Evolutionary conservation across 2,113 vertebrate genomes (phyloP).

Genomic region (Plestiodon gilberti): DNA sequence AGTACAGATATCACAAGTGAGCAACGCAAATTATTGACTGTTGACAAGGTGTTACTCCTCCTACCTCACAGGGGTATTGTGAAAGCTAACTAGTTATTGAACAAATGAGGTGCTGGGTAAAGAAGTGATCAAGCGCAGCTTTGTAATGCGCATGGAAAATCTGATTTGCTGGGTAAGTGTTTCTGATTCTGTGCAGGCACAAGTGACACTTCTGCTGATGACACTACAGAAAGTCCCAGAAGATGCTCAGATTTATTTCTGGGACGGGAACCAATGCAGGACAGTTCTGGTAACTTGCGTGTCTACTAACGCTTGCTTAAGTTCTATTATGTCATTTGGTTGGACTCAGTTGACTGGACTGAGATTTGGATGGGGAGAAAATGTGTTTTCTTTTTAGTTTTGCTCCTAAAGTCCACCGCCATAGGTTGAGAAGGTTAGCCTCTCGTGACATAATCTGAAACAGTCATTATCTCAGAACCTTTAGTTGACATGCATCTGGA

Average conservation of each 20-base stretch:
- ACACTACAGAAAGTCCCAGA: background rate
- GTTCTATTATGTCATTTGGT: slow-evolving; percentile 26
- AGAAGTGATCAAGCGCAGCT: background rate
- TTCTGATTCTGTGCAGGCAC: background rate
- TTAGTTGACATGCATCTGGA: slow-evolving; percentile 22
- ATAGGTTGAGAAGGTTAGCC: slow-evolving; percentile 27
- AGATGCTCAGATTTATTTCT: background rate
- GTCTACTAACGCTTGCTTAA: slow-evolving; percentile 14
- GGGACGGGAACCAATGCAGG: slow-evolving; percentile 7
- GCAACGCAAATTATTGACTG: background rate
- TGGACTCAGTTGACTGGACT: slow-evolving; percentile 6
- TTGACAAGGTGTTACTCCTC: background rate
- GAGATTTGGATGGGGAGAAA: slow-evolving; percentile 1
- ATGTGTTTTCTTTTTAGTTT: slow-evolving; percentile 12
- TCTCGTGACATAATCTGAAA: slow-evolving; percentile 39
- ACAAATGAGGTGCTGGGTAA: slow-evolving; percentile 28
- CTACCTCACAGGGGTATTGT: background rate
- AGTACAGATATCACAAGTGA: background rate
- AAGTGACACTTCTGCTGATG: background rate
- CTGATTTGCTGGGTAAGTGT: background rate
- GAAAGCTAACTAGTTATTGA: slow-evolving; percentile 17
- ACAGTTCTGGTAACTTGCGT: background rate
- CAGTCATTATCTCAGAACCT: slow-evolving; percentile 24
- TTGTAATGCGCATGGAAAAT: background rate
- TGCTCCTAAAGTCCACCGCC: background rate